Conservation (phyloP, 2,888 invertebrate genomes). For the Baccha elongata region DNA sequence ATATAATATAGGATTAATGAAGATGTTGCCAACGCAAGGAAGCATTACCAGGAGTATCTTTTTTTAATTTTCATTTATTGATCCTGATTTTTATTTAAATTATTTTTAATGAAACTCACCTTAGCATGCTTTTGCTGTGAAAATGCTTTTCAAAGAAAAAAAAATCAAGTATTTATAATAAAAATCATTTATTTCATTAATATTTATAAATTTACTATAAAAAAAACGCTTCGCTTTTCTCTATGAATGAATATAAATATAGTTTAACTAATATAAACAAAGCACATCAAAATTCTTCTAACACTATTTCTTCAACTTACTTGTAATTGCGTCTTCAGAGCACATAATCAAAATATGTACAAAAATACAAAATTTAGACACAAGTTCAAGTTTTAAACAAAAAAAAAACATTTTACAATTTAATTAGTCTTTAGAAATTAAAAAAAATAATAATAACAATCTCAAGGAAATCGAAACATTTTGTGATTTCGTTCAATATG, state of each 20-base stretch:
- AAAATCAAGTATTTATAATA: no score
- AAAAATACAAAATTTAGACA: slow-evolving; percentile 10
- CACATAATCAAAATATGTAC: slow-evolving; percentile 37
- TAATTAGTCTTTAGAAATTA: no score
- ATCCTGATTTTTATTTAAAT: neutral
- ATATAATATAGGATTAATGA: no score
- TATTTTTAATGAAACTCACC: neutral
- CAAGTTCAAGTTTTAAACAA: neutral
- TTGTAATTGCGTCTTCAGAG: slow-evolving; percentile 72
- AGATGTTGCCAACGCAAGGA: no score
- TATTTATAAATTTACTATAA: no score
- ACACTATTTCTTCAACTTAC: slow-evolving; percentile 20
- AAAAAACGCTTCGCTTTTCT: slow-evolving; percentile 1
- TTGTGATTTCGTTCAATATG: no score
- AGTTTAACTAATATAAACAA: slow-evolving; percentile 11
- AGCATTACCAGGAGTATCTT: neutral
- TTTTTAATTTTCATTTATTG: neutral
- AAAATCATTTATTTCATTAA: no score
- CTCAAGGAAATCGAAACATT: no score
- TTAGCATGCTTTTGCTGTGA: slow-evolving; percentile 40
- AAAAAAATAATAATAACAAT: no score
- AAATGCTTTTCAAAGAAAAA: neutral
- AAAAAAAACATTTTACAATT: neutral
- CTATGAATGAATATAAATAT: neutral
- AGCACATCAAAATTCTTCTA: slow-evolving; percentile 5